Percentiles rank a stretch among this genome's conserved stretches.
Conservation (phyloP, 2,888 invertebrate species). For the Trichogramma dendrolimi region DNA sequence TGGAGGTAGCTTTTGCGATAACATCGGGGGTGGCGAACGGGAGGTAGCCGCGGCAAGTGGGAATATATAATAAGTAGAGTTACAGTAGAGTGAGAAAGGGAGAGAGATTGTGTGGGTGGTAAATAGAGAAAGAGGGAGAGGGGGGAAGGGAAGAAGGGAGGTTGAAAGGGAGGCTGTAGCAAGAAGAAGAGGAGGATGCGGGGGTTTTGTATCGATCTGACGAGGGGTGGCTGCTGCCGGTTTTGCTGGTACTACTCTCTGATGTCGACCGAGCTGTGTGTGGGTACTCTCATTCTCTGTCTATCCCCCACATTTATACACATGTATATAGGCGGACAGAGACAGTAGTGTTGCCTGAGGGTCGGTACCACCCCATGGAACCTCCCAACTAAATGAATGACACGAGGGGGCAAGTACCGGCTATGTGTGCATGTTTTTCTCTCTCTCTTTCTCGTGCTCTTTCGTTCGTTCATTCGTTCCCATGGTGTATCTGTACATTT, state of each 20-base stretch:
- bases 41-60: slow-evolving; percentile 33
- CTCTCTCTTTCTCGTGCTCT: background rate
- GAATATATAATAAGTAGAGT: slow-evolving; percentile 50
- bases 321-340: slow-evolving; percentile 2
- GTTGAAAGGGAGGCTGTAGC: slow-evolving; percentile 32
- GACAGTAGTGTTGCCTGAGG: slow-evolving; percentile 29
- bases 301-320: no score
- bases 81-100: slow-evolving; percentile 35
- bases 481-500: background rate
- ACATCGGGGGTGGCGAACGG: slow-evolving; percentile 5
- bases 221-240: slow-evolving; percentile 34
- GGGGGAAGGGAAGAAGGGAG: background rate
- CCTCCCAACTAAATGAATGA: slow-evolving; percentile 52
- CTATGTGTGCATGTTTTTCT: slow-evolving; percentile 38
- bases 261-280: slow-evolving; percentile 13
- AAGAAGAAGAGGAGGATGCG: slow-evolving; percentile 35
- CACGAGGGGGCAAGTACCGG: slow-evolving; percentile 30
- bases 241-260: slow-evolving; percentile 31
- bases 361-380: slow-evolving; percentile 17
- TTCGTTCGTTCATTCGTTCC: background rate
- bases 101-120: slow-evolving; percentile 41
- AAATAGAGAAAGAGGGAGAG: slow-evolving; percentile 23
- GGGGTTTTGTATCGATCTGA: slow-evolving; percentile 50
- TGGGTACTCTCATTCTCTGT: no score
- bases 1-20: slow-evolving; percentile 5